Conservation (phyloP, 2,113 vertebrate species). For the Carollia perspicillata region DNA sequence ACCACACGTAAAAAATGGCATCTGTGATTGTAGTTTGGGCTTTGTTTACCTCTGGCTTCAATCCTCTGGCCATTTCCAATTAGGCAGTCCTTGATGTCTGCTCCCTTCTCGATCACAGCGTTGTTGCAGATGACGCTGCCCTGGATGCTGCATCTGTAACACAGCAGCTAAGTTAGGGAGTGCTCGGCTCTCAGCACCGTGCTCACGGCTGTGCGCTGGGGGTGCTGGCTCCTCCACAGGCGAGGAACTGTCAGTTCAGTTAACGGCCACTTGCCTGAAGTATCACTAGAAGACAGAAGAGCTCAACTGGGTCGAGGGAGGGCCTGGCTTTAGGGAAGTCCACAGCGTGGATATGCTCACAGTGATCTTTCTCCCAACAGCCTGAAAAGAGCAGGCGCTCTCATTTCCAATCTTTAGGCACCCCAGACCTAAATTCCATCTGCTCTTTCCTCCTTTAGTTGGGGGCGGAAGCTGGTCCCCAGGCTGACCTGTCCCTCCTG, state of each 20-base stretch:
- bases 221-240: neutral
- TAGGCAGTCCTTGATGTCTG: conserved; percentile 95
- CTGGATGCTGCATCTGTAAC: conserved; percentile 91
- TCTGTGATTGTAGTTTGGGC: neutral
- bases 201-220: neutral
- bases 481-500: neutral
- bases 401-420: conserved; percentile 32
- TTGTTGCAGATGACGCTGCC: conserved; percentile 95
- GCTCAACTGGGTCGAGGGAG: neutral
- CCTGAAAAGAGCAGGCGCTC: neutral
- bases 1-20: neutral
- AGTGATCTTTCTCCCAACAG: neutral
- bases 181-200: neutral
- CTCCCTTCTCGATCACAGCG: conserved; percentile 91
- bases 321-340: neutral
- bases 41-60: conserved; percentile 89
- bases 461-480: neutral
- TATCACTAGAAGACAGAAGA: conserved; percentile 24
- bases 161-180: conserved; percentile 50
- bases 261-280: neutral
- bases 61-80: conserved; percentile 91
- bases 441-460: neutral
- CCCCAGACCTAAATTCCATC: neutral
- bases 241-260: neutral
- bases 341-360: neutral